Percentiles rank a stretch among this genome's conserved stretches.
Evolutionary conservation across 2,797 vertebrate genomes (phyloP).

Genomic region (Tauraco hartlaubi): DNA sequence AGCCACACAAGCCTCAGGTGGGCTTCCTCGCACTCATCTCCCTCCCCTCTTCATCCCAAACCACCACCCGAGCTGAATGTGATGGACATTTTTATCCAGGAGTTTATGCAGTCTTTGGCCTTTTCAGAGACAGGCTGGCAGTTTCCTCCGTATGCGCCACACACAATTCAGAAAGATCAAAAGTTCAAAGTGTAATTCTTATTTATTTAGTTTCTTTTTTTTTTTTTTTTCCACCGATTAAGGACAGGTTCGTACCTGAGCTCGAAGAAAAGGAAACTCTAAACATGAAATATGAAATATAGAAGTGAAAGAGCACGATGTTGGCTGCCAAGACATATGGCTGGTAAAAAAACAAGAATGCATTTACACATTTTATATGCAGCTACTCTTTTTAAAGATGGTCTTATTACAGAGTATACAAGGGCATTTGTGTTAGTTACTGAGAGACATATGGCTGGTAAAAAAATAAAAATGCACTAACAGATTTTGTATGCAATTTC

Average conservation of each 20-base stretch:
- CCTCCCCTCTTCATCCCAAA: conserved; percentile 62
- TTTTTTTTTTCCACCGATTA: background rate
- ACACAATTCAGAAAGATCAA: conserved; percentile 1
- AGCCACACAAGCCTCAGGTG: conserved; percentile 31
- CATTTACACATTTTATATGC: background rate
- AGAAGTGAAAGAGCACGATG: background rate
- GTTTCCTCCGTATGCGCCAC: background rate
- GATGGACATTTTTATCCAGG: conserved; percentile 47
- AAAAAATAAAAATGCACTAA: conserved; percentile 5
- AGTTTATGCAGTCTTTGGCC: conserved; percentile 52
- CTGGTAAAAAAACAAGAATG: background rate
- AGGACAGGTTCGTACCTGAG: background rate
- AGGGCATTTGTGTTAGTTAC: background rate
- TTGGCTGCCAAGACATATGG: background rate
- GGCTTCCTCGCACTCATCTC: conserved; percentile 3
- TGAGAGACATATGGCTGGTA: background rate
- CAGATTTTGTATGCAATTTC: background rate
- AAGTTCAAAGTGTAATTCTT: conserved; percentile 27
- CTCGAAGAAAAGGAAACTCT: background rate
- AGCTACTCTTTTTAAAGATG: background rate
- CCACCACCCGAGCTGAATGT: conserved; percentile 51
- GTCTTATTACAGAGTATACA: background rate
- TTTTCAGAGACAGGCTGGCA: conserved; percentile 45
- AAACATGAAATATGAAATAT: background rate
- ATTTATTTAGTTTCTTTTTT: background rate